phyloP scores from a whole-genome alignment of 2,888 invertebrate genomes.

The Glyphotaelius pellucidus region DNA sequence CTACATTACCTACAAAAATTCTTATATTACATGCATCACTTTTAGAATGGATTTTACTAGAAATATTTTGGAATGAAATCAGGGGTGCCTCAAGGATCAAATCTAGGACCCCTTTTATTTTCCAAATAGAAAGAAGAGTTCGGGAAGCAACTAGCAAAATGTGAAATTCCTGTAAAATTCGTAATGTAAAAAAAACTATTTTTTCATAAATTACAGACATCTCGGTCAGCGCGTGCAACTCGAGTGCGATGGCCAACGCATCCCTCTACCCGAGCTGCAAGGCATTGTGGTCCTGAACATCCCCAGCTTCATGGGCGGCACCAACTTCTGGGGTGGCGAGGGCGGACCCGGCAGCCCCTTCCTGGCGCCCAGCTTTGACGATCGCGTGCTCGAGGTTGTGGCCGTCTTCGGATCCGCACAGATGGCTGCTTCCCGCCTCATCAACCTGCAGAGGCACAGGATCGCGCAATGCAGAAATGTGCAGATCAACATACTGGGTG shows the following conservation, averaged over 20 bases:
- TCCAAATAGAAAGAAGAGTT: too few species aligned
- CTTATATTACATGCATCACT: too few species aligned
- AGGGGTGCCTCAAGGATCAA: too few species aligned
- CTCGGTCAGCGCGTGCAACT: conserved; percentile 95
- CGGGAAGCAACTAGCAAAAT: too few species aligned
- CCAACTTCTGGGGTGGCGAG: conserved; percentile 99
- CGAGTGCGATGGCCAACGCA: conserved; percentile 97
- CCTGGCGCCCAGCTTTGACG: conserved; percentile 95
- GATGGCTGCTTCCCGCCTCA: conserved; percentile 96
- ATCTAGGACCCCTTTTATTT: too few species aligned
- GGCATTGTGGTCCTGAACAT: conserved; percentile 98
- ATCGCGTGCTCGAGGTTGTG: conserved; percentile 96
- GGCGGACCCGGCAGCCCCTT: conserved; percentile 77
- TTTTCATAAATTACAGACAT: conserved; percentile 76
- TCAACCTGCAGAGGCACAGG: conserved; percentile 97
- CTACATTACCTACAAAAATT: too few species aligned
- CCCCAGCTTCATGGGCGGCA: conserved; percentile 97
- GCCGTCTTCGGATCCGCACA: conserved; percentile 98
- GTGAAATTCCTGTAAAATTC: background rate
- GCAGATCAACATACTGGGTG: conserved; percentile 94
- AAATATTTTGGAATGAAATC: too few species aligned
- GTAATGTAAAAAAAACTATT: background rate
- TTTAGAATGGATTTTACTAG: too few species aligned
- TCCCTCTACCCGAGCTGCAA: conserved; percentile 96
- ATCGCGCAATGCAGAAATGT: conserved; percentile 98